Base-by-base conservation (phyloP, 2,113 vertebrate species). In the Takifugu flavidus region DNA sequence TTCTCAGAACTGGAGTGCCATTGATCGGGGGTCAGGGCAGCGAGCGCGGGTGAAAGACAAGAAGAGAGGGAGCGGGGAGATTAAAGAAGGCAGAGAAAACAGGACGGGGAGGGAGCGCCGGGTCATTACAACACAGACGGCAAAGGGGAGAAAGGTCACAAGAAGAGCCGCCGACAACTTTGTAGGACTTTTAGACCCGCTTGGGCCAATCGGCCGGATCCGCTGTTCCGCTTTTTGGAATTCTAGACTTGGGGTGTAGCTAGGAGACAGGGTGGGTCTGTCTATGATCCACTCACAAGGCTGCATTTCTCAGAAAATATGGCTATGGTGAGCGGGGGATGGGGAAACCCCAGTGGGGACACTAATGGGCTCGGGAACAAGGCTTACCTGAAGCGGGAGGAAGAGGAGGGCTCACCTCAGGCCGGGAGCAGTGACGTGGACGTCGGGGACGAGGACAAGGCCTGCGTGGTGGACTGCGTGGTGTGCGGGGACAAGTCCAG, bases 401-500 rank as follows among this genome's bases (percentile, higher is more conserved):
- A 95, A 25, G 94, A 93, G 60, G 93, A 92, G 11, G 91, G 89
- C 59, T 97, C 95, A 12, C 95, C 95, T 6, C 92, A 89, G 27
- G 94, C 93, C 0, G 95, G 92, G 14, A 92, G 91, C 90, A 96
- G 95, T 80, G 94, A 95, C 53, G 91, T 88, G 39, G 95, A 97
- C 67, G 92, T 90, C 0, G 93, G 88, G 6, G 95, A 95, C 31
- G 95, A 96, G 50, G 92, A 94, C 79, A 92, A 93, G 63, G 84
- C 92, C 62, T 90, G 94, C 39, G 91, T 94, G 84, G 93, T 95
- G 92, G 95, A 97, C 88, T 95, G 95, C 1, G 93, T 92, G 75
- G 95, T 96, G 61, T 96, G 95, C n/a, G 94, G 95, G 29, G 95
- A 96, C 91, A 94, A 95, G 82, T 95, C 94, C 71, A 95, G 94